phyloP scores from a whole-genome alignment of 2,797 vertebrate species.

The Melanogrammus aeglefinus region DNA sequence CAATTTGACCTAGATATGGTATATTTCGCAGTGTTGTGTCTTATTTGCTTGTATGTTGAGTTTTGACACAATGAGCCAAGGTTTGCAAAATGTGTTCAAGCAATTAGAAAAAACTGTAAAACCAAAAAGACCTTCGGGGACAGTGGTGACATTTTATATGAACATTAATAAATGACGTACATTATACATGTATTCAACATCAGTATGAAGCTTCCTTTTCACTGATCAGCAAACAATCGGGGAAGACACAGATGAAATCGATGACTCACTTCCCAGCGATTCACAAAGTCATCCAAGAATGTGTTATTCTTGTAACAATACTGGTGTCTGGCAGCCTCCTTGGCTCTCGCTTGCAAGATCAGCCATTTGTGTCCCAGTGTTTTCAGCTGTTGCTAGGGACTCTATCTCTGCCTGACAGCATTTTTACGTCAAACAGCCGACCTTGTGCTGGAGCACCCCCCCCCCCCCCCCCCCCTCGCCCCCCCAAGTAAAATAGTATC shows the following conservation, averaged over 20 bases:
- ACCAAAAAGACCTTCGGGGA: not conserved
- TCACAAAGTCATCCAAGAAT: constrained; percentile 58
- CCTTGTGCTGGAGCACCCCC: constrained; percentile 38
- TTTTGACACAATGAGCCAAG: no score
- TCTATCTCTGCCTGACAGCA: constrained; percentile 50
- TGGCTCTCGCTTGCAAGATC: constrained; percentile 32
- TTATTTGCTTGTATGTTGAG: no score
- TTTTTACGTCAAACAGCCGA: constrained; percentile 36
- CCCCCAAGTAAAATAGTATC: not conserved
- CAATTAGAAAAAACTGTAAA: no score
- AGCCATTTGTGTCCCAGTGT: constrained; percentile 54
- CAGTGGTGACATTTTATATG: not conserved
- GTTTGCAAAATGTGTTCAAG: no score
- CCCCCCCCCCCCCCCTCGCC: no score
- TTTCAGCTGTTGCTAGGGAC: constrained; percentile 64
- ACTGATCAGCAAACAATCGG: constrained; percentile 38
- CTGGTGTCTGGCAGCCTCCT: constrained; percentile 48
- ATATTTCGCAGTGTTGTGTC: no score
- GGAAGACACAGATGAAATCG: constrained; percentile 32
- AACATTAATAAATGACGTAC: no score
- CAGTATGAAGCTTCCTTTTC: constrained; percentile 20
- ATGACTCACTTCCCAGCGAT: constrained; percentile 58
- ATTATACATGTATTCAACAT: not conserved
- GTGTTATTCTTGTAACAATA: constrained; percentile 59
- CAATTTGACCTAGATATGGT: no score